phyloP scores from a whole-genome alignment of 2,113 vertebrate genomes.

The Perognathus longimembris region DNA sequence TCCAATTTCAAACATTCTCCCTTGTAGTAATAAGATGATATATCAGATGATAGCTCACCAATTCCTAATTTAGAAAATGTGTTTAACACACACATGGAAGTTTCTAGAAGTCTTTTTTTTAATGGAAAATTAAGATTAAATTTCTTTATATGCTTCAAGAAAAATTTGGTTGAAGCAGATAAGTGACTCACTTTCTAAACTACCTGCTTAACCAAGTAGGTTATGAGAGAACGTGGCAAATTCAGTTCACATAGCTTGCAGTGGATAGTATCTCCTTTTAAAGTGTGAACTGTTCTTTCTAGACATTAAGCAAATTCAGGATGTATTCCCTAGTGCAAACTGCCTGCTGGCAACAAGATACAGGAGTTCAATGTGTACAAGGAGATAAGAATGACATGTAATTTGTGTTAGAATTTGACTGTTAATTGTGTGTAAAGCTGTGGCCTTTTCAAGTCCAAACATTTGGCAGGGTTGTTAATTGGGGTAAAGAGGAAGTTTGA shows the following conservation, averaged over 20 bases:
- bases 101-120: conserved; percentile 2
- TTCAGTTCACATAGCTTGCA: conserved; percentile 34
- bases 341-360: conserved; percentile 88
- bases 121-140: not conserved
- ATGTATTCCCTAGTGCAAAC: conserved; percentile 84
- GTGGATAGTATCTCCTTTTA: conserved; percentile 53
- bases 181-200: conserved; percentile 41
- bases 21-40: not conserved
- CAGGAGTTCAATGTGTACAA: conserved; percentile 89
- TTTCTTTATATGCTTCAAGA: conserved; percentile 14
- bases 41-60: conserved; percentile 6
- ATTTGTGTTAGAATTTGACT: conserved; percentile 89
- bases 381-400: conserved; percentile 89
- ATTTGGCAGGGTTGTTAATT: conserved; percentile 80
- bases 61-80: conserved; percentile 46
- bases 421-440: conserved; percentile 87
- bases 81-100: not conserved
- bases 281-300: conserved; percentile 77
- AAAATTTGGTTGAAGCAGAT: conserved; percentile 25
- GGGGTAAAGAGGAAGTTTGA: conserved; percentile 70
- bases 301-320: conserved; percentile 85
- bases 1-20: conserved; percentile 28
- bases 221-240: not conserved
- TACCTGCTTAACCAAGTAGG: conserved; percentile 52
- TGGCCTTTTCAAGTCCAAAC: conserved; percentile 79